phyloP scores from a whole-genome alignment of 2,888 invertebrate species.

The Brenthis hecate region DNA sequence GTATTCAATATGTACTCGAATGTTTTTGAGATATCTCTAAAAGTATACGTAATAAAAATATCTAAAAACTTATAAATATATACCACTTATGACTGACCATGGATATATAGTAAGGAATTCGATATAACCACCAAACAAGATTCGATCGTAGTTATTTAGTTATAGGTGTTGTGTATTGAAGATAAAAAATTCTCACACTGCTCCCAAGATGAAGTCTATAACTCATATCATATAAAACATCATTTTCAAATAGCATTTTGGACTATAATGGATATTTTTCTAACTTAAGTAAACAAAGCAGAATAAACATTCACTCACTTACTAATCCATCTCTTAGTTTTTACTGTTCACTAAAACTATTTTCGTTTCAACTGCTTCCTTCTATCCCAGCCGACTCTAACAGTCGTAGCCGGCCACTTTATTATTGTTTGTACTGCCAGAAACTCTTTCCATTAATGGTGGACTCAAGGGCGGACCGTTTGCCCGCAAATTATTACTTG shows the following conservation, averaged over 20 bases:
- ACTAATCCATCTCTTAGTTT: conserved; percentile 25
- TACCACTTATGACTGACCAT: too few relatives aligned
- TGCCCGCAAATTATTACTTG: conserved; percentile 21
- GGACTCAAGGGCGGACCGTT: conserved; percentile 24
- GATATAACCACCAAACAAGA: too few relatives aligned
- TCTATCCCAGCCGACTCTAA: conserved; percentile 16
- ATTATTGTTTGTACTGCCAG: conserved; percentile 30
- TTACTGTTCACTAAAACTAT: conserved; percentile 32
- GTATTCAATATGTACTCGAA: conserved; percentile 13
- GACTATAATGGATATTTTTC: not conserved
- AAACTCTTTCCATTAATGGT: conserved; percentile 30
- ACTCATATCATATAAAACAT: conserved; percentile 1
- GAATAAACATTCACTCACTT: conserved; percentile 12
- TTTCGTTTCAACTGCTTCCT: conserved; percentile 22
- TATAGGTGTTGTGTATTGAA: too few relatives aligned
- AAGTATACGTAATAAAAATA: conserved; percentile 8
- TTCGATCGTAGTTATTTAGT: too few relatives aligned
- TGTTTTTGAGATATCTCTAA: conserved; percentile 15
- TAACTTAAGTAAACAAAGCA: conserved; percentile 9
- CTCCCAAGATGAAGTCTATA: too few relatives aligned
- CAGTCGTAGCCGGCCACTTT: conserved; percentile 22
- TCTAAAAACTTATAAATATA: not conserved
- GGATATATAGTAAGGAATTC: too few relatives aligned
- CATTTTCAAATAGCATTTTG: not conserved
- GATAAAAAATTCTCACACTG: too few relatives aligned